phyloP scores from a whole-genome alignment of 2,888 invertebrate species.

The Apodemia hepburni region DNA sequence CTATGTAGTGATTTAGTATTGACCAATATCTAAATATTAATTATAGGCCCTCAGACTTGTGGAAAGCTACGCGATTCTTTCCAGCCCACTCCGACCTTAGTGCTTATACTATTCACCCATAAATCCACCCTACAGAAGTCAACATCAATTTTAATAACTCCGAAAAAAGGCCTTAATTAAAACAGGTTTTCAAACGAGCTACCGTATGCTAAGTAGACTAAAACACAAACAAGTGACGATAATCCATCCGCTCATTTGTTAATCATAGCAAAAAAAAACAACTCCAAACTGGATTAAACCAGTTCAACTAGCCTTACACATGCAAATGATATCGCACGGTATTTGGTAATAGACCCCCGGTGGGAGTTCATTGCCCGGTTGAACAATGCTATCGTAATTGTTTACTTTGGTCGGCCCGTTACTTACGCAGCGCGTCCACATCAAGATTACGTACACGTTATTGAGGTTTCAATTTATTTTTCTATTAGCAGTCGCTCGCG shows the following conservation, averaged over 20 bases:
- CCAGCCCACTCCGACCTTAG: too few species aligned
- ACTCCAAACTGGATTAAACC: background rate
- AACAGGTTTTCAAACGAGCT: background rate
- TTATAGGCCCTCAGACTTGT: too few species aligned
- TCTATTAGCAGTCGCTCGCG: background rate
- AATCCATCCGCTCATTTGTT: background rate
- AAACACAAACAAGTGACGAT: background rate
- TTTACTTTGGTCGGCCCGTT: conserved; percentile 48
- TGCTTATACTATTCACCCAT: too few species aligned
- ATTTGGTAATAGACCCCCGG: conserved; percentile 28
- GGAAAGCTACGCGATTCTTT: too few species aligned
- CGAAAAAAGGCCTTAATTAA: background rate
- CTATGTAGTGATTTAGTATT: too few species aligned
- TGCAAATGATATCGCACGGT: conserved; percentile 13
- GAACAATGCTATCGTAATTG: conserved; percentile 68
- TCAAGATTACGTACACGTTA: conserved; percentile 2
- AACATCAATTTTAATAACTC: too few species aligned
- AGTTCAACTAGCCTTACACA: conserved; percentile 7
- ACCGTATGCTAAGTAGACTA: background rate
- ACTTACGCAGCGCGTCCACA: conserved; percentile 9
- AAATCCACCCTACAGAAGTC: too few species aligned
- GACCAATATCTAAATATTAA: too few species aligned
- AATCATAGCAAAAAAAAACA: background rate
- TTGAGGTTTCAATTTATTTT: conserved; percentile 11
- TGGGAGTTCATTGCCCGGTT: conserved; percentile 49